Evolutionary conservation across 2,113 vertebrate species (phyloP).

Genomic region (Alces alces): DNA sequence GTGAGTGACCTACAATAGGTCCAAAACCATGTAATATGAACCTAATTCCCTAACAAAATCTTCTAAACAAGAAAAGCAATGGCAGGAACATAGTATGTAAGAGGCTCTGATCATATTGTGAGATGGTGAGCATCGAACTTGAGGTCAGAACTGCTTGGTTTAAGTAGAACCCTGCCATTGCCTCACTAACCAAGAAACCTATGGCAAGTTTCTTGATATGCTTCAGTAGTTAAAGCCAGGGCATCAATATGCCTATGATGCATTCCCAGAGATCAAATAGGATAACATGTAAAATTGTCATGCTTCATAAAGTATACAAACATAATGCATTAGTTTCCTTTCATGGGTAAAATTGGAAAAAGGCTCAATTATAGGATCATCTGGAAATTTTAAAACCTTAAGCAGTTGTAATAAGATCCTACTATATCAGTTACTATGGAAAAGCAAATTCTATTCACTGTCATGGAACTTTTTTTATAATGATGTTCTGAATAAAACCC

Average conservation of each 20-base stretch:
- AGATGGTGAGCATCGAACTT: background rate
- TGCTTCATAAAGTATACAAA: background rate
- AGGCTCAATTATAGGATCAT: background rate
- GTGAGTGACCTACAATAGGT: background rate
- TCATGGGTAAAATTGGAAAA: background rate
- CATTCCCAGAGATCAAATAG: background rate
- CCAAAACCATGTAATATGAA: background rate
- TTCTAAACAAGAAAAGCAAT: background rate
- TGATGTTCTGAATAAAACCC: background rate
- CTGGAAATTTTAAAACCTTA: background rate
- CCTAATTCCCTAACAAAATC: background rate
- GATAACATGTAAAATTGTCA: background rate
- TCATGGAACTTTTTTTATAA: background rate
- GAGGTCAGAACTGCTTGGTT: background rate
- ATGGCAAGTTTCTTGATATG: accelerated
- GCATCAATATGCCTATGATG: background rate
- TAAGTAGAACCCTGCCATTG: background rate
- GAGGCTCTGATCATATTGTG: background rate
- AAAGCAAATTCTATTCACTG: background rate
- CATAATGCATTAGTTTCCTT: background rate
- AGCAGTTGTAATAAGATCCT: background rate
- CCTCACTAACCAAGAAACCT: accelerated
- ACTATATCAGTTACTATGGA: background rate
- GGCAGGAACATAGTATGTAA: background rate
- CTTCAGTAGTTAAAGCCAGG: background rate